Percentiles rank a stretch among this genome's conserved stretches.
Evolutionary conservation across 1,140 invertebrate species (phyloP).

Genomic region (Drosophila parabipectinata): DNA sequence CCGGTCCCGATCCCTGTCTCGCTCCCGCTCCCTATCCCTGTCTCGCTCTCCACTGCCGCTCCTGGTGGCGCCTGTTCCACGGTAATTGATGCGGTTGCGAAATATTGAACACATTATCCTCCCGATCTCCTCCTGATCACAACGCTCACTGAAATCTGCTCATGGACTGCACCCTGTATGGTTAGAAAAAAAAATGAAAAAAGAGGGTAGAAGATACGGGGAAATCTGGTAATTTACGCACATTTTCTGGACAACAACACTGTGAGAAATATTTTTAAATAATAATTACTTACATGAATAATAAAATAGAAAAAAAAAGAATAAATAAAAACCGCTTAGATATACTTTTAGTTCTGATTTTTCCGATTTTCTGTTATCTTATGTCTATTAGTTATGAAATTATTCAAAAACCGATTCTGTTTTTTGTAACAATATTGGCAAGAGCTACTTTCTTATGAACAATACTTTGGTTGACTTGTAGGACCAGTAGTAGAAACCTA

Average conservation of each 20-base stretch:
- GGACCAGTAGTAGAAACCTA: background rate
- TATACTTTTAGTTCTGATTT: background rate
- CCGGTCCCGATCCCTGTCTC: slow-evolving; percentile 12
- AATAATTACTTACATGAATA: background rate
- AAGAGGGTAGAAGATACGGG: slow-evolving; percentile 23
- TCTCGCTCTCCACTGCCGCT: slow-evolving; percentile 38
- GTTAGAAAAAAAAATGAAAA: slow-evolving; percentile 3
- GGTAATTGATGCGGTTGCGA: slow-evolving; percentile 82
- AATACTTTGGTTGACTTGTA: background rate
- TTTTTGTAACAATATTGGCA: no score
- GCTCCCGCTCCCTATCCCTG: slow-evolving; percentile 9
- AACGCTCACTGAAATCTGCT: slow-evolving; percentile 28
- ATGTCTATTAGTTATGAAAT: background rate
- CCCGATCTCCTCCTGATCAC: slow-evolving; percentile 50
- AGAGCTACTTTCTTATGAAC: background rate
- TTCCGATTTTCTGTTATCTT: no score
- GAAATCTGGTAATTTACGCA: slow-evolving; percentile 41
- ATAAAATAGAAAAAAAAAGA: background rate
- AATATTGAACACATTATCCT: slow-evolving; percentile 83
- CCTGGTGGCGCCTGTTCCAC: slow-evolving; percentile 63
- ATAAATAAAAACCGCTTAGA: background rate
- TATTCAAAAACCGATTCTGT: background rate
- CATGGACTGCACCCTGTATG: slow-evolving; percentile 48
- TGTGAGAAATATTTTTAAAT: background rate
- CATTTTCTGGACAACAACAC: slow-evolving; percentile 30